Evolutionary conservation across 2,888 invertebrate species (phyloP).

Genomic region (Trilocha varians): DNA sequence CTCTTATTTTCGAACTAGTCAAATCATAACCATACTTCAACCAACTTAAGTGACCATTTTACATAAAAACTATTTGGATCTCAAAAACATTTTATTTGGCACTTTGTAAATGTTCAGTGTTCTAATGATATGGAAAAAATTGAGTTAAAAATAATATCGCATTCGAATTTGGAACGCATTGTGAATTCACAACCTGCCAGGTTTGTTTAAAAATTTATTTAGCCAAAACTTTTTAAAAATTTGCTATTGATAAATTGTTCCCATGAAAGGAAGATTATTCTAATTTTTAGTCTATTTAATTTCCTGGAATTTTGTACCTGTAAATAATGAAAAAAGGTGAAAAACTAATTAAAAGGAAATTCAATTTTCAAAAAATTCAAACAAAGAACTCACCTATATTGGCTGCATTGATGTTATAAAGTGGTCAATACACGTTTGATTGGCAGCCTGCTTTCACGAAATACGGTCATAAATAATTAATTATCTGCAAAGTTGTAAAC

Average conservation of each 20-base stretch:
- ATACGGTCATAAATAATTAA: slow-evolving; percentile 67
- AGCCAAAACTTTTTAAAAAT: slow-evolving; percentile 29
- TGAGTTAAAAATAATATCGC: slow-evolving; percentile 18
- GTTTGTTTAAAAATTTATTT: slow-evolving; percentile 8
- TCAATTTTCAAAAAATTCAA: slow-evolving; percentile 20
- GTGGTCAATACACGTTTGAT: slow-evolving; percentile 30
- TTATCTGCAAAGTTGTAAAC: slow-evolving; percentile 68
- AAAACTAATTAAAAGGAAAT: too few relatives aligned
- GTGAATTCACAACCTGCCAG: slow-evolving; percentile 33
- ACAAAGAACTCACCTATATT: slow-evolving; percentile 59
- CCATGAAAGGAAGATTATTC: slow-evolving; percentile 43
- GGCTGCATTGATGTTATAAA: slow-evolving; percentile 31
- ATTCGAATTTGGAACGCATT: slow-evolving; percentile 22
- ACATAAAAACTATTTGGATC: slow-evolving; percentile 12
- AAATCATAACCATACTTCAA: slow-evolving; percentile 21
- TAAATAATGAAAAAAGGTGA: too few relatives aligned
- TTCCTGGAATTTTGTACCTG: too few relatives aligned
- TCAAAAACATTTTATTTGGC: slow-evolving; percentile 29
- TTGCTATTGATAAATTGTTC: slow-evolving; percentile 61
- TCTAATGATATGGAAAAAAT: slow-evolving; percentile 37
- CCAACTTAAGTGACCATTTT: slow-evolving; percentile 44
- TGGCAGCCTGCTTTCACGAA: slow-evolving; percentile 38
- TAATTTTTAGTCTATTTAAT: slow-evolving; percentile 10
- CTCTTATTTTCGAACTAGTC: slow-evolving; percentile 29
- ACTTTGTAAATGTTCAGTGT: slow-evolving; percentile 16